Base-by-base conservation (phyloP, 1,140 invertebrate species). In the Drosophila insularis region DNA sequence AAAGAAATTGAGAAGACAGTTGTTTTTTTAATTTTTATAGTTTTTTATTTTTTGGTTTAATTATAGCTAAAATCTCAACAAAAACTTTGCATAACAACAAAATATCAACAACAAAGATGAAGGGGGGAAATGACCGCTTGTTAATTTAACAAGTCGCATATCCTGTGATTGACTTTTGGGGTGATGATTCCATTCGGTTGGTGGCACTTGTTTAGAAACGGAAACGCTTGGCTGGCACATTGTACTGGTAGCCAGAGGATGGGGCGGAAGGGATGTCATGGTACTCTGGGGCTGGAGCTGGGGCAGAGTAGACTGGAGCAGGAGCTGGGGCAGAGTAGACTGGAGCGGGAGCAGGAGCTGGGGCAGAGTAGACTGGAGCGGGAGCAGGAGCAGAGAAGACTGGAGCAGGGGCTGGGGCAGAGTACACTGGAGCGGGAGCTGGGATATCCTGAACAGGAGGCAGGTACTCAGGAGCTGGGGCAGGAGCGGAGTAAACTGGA, bases 21-120 rank as follows among this genome's bases (percentile, higher is more conserved):
- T 63, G 46, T 67, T 74, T 80, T 74, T 71, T 68, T 74, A 85
- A 62, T 61, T 68, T 82, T 71, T 35, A 27, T 68, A 23, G 10
- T 17, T 8, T 67, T 43, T 71, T 67, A 62, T 74, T 71, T 67
- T 80, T 87, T 86, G 81, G 81, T 79, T 50, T 50, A 50, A 50
- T 50, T 50, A 50, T 87, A 64, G 71, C 79, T 87, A 79, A 60
- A 89, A 86, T 86, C 82, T 81, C 82, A 89, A 82, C 82, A 81
- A 70, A 80, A 82, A 89, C 84, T 86, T 82, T 89, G 79, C 79
- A 81, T 89, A 86, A 82, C 82, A 86, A 89, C 82, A 86, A 79
- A 81, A 72, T 65, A 73, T 89, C 82, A 86, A 86, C 82, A 86
- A 86, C 84, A 76, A 77, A 59, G 63, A 27, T 59, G 23, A 58